Percentiles rank a stretch among this genome's conserved stretches.
Conservation (phyloP, 2,113 vertebrate species). For the Bubo bubo region DNA sequence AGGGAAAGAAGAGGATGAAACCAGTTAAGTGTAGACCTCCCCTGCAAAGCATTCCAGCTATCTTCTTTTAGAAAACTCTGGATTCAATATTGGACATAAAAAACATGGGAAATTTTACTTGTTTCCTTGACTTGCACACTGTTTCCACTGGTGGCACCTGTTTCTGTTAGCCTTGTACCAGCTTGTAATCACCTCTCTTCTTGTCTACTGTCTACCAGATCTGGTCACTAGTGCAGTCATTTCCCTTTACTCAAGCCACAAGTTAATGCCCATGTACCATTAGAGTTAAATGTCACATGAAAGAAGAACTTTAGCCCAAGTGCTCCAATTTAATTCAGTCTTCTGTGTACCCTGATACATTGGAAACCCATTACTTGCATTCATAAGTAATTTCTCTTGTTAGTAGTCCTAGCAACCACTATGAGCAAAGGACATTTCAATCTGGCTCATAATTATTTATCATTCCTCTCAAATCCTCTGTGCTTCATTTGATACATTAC, state of each 20-base stretch:
- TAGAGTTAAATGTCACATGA: not conserved
- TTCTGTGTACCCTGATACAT: rapidly evolving
- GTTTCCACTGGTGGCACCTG: not conserved
- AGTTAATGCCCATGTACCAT: not conserved
- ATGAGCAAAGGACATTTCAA: not conserved
- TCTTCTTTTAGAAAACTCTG: not conserved
- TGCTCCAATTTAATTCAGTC: not conserved
- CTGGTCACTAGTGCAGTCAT: not conserved
- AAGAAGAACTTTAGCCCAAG: not conserved
- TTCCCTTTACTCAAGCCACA: not conserved
- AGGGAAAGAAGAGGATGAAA: not conserved
- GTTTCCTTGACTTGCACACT: not conserved
- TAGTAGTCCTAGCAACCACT: not conserved
- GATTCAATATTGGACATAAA: not conserved
- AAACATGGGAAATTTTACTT: not conserved
- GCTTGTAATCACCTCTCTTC: not conserved
- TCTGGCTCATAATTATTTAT: not conserved
- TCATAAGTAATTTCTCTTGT: not conserved
- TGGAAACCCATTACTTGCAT: not conserved
- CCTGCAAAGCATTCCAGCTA: not conserved
- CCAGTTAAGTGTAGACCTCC: not conserved
- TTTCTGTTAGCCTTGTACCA: not conserved
- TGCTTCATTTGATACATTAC: not conserved
- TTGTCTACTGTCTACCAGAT: not conserved
- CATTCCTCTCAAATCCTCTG: not conserved